phyloP scores from a whole-genome alignment of 2,113 vertebrate species.

The Corythornis cristatus region DNA sequence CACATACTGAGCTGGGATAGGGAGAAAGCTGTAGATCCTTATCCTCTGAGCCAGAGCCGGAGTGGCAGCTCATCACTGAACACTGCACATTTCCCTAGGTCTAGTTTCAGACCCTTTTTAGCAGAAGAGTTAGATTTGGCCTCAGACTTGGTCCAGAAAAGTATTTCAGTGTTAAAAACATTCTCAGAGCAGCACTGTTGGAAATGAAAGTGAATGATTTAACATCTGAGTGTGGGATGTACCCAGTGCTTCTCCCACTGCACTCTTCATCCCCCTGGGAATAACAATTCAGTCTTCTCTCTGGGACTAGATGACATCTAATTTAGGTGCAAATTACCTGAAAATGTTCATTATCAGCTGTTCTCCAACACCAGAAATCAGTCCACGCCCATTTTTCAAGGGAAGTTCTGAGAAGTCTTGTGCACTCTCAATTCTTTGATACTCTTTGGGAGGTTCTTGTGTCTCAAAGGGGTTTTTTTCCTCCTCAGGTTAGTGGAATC shows the following conservation, averaged over 20 bases:
- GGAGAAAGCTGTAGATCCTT: not conserved
- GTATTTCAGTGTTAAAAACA: not conserved
- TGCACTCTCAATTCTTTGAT: not conserved
- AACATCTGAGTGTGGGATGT: not conserved
- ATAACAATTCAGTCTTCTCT: not conserved
- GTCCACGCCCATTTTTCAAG: not conserved
- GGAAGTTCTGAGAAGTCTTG: not conserved
- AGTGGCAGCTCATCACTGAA: not conserved
- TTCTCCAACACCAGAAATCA: not conserved
- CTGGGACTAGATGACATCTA: not conserved
- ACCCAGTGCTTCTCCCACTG: not conserved
- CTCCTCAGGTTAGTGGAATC: slow-evolving; percentile 85
- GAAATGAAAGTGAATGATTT: not conserved
- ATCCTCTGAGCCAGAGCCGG: not conserved
- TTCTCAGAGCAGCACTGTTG: not conserved
- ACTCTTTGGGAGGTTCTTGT: not conserved
- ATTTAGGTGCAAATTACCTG: not conserved
- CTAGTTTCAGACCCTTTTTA: not conserved
- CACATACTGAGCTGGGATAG: not conserved
- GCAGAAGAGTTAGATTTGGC: not conserved
- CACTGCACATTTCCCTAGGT: not conserved
- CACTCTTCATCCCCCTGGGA: not conserved
- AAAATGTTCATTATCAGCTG: not conserved
- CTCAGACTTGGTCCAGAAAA: not conserved
- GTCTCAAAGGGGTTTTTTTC: not conserved